Evolutionary conservation across 2,888 invertebrate species (phyloP).

Genomic region (Clunio marinus): DNA sequence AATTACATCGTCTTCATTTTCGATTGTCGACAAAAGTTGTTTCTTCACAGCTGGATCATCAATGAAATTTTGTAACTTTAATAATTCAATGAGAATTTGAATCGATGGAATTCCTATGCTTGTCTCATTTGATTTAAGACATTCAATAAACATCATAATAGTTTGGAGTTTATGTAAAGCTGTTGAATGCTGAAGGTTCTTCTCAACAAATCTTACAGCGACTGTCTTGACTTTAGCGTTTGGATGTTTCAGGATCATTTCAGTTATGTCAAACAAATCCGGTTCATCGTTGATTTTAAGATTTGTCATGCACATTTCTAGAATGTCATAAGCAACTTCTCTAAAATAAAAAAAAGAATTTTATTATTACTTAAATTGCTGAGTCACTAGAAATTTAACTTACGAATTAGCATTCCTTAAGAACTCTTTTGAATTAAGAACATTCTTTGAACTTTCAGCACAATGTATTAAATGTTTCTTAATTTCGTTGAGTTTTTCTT

Average conservation of each 20-base stretch:
- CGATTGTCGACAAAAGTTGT: constrained; percentile 43
- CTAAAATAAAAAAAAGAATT: constrained; percentile 47
- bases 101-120: constrained; percentile 44
- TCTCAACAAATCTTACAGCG: constrained; percentile 51
- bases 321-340: constrained; percentile 61
- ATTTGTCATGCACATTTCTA: constrained; percentile 61
- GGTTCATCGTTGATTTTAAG: constrained; percentile 59
- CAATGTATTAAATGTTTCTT: background rate
- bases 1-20: constrained; percentile 43
- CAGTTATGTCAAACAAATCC: constrained; percentile 58
- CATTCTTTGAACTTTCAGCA: background rate
- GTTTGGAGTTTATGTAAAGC: background rate
- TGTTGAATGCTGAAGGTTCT: background rate
- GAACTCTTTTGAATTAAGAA: constrained; percentile 6
- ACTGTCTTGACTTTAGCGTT: constrained; percentile 59
- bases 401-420: constrained; percentile 8
- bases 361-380: constrained; percentile 1
- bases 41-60: constrained; percentile 43
- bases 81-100: constrained; percentile 44
- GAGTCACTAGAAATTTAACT: background rate
- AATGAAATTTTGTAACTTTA: constrained; percentile 42
- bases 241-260: constrained; percentile 61
- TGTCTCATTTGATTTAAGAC: constrained; percentile 45
- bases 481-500: background rate
- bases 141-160: constrained; percentile 43